Evolutionary conservation across 2,113 vertebrate species (phyloP), one percentile per base, ranked within the genome.

Genomic region (Mesoclemmys tuberculata): DNA sequence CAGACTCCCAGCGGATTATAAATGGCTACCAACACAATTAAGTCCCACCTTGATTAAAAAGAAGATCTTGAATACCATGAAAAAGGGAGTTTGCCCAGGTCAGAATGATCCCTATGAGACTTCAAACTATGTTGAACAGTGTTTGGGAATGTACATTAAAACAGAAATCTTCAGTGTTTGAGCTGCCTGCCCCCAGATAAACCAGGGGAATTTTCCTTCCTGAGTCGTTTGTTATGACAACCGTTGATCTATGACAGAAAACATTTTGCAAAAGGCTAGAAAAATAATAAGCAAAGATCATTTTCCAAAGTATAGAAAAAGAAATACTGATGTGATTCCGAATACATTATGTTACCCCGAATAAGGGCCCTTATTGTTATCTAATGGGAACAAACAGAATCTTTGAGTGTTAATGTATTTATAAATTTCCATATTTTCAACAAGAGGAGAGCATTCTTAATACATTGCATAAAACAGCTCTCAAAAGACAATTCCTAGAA

Each of bases 201-300:
- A 86, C 38, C 0, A 3, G 49, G 13, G 83, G 31, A 88, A 91
- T 52, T 95, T 93, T 97, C 75, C 85, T 44, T 93, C 90, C 88
- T 82, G 85, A 94, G 52, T 88, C 41, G 1, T 89, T 14, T 94
- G 44, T 90, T 95, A 56, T 61, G 48, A 77, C 26, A 88, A 77
- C 21, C 31, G 41, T 85, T 87, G 80, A 86, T 89, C 89, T 92
- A 2, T 84, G 85, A 81, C 90, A 84, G 91, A 88, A 96, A 95
- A 83, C 19, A 27, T 84, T 94, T 84, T 89, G 41, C 46, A 90
- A 64, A 93, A 88, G 78, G 52, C 82, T 92, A 84, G 78, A 74
- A 94, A 96, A 96, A 94, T 80, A 96, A 94, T 80, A 96, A 97
- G 94, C 82, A 92, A 90, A 88, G 82, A 74, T 85, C 87, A 55